Evolutionary conservation across 2,888 invertebrate species (phyloP).

Genomic region (Pecten maximus): DNA sequence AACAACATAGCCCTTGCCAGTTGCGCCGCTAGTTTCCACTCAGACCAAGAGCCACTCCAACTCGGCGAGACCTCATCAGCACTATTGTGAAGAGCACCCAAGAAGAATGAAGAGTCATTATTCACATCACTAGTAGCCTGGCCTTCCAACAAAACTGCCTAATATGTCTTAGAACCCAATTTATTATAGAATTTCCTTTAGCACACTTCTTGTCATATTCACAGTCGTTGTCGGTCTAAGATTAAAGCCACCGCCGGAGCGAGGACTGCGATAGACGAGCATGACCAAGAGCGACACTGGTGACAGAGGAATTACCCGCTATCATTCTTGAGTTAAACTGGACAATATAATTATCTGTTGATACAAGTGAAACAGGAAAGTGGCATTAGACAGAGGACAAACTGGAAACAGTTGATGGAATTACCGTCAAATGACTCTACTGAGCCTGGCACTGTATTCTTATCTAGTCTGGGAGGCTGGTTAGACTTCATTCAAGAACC

Average conservation of each 20-base stretch:
- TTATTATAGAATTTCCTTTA: constrained; percentile 43
- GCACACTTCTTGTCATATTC: constrained; percentile 41
- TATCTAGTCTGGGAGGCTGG: not conserved
- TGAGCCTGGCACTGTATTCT: not conserved
- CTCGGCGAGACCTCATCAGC: not conserved
- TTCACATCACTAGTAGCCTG: constrained; percentile 32
- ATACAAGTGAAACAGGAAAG: constrained; percentile 36
- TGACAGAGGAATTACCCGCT: constrained; percentile 40
- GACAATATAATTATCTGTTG: constrained; percentile 40
- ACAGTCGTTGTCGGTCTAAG: constrained; percentile 39
- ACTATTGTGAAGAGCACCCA: constrained; percentile 4
- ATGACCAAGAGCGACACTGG: constrained; percentile 36
- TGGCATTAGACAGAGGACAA: constrained; percentile 11
- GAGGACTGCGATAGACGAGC: not conserved
- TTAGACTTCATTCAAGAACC: not conserved
- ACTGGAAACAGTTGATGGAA: constrained; percentile 18
- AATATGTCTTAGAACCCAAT: constrained; percentile 33
- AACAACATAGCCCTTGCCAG: not conserved
- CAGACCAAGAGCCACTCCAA: constrained; percentile 6
- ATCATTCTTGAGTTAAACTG: constrained; percentile 25
- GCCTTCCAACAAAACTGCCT: constrained; percentile 25
- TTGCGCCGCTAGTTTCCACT: not conserved
- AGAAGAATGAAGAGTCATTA: constrained; percentile 35
- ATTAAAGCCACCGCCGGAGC: not conserved
- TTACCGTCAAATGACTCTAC: constrained; percentile 19